Evolutionary conservation across 2,888 invertebrate species (phyloP).

Genomic region (Drosophila ustulata): DNA sequence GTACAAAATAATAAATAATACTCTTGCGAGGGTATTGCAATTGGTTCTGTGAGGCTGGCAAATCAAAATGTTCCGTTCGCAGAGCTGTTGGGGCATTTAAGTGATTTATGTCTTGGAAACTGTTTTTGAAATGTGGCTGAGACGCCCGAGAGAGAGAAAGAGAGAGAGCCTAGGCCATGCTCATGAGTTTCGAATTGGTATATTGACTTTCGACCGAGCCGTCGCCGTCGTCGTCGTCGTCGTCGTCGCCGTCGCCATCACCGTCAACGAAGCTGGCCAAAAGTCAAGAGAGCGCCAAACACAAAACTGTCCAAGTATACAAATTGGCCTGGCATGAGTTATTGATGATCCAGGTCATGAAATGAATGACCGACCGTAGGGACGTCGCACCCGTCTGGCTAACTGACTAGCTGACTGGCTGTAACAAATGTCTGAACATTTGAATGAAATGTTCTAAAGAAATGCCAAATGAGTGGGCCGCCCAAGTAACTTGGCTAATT

Average conservation of each 20-base stretch:
- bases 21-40: conserved; percentile 1
- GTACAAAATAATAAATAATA: background rate
- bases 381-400: conserved; percentile 31
- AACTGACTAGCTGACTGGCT: conserved; percentile 31
- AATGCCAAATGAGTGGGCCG: conserved; percentile 11
- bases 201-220: conserved; percentile 46
- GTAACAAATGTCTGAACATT: conserved; percentile 69
- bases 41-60: conserved; percentile 54
- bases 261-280: conserved; percentile 50
- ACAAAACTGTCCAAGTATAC: conserved; percentile 79
- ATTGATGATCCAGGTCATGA: conserved; percentile 77
- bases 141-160: conserved; percentile 13
- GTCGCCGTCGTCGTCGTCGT: conserved; percentile 37
- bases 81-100: conserved; percentile 66
- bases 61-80: conserved; percentile 68
- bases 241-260: conserved; percentile 16
- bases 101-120: conserved; percentile 79
- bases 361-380: conserved; percentile 73
- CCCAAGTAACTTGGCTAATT: conserved; percentile 55
- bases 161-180: conserved; percentile 46
- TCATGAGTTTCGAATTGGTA: conserved; percentile 59
- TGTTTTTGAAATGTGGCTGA: conserved; percentile 79
- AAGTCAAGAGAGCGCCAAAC: conserved; percentile 72
- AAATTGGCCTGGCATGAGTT: conserved; percentile 79
- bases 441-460: conserved; percentile 52